Conservation (phyloP, 2,797 vertebrate genomes). For the Typhlichthys eigenmanni region DNA sequence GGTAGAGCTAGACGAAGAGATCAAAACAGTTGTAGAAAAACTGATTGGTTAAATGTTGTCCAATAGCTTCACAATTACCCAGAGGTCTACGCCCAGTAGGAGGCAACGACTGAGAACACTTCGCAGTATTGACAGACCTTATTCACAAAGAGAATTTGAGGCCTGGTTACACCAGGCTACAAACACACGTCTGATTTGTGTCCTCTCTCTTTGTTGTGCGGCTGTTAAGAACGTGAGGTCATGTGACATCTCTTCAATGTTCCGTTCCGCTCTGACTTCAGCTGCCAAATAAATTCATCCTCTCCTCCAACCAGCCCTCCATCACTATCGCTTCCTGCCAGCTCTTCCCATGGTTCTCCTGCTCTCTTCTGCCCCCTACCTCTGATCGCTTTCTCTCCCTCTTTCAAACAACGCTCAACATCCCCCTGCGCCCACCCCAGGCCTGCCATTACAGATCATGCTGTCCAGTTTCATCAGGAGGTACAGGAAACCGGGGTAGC, state of each 20-base stretch:
- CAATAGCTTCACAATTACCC: too few relatives aligned
- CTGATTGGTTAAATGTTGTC: too few relatives aligned
- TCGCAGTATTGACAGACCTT: too few relatives aligned
- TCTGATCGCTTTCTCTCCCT: neutral
- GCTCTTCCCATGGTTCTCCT: neutral
- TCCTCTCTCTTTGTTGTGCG: neutral
- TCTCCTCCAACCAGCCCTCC: neutral
- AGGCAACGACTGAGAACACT: too few relatives aligned
- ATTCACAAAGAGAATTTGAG: too few relatives aligned
- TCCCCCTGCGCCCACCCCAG: neutral
- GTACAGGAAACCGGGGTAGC: conserved; percentile 78
- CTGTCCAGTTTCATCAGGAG: conserved; percentile 78
- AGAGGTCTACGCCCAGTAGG: too few relatives aligned
- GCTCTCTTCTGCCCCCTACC: neutral
- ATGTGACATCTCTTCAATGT: neutral
- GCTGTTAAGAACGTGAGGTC: neutral
- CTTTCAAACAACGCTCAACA: neutral
- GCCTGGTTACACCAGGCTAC: too few relatives aligned
- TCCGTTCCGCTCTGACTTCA: neutral
- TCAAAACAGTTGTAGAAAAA: too few relatives aligned
- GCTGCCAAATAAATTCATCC: neutral
- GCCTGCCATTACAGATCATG: conserved; percentile 74
- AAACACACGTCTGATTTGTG: neutral
- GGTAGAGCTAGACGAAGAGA: too few relatives aligned
- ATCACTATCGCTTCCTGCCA: neutral